phyloP scores from a whole-genome alignment of 2,888 invertebrate genomes.

The Arge pagana region DNA sequence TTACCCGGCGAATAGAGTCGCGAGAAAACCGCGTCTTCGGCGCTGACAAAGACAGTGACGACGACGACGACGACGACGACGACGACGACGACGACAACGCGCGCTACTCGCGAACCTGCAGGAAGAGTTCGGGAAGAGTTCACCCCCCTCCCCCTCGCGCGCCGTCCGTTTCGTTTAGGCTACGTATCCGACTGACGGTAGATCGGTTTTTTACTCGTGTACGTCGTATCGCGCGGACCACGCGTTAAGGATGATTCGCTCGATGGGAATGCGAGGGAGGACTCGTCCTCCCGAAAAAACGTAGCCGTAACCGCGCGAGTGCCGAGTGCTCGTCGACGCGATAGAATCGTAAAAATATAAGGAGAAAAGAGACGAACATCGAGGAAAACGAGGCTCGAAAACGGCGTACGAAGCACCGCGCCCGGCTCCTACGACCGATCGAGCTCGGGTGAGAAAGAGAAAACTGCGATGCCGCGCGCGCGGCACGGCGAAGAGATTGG shows the following conservation, averaged over 20 bases:
- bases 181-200: too few species aligned
- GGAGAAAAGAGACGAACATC: constrained; percentile 26
- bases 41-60: constrained; percentile 61
- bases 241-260: too few species aligned
- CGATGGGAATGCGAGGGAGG: too few species aligned
- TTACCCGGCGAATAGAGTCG: too few species aligned
- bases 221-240: too few species aligned
- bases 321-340: too few species aligned
- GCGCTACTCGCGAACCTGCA: constrained; percentile 24
- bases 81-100: constrained; percentile 11
- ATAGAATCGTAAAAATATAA: constrained; percentile 13
- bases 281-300: too few species aligned
- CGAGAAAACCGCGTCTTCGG: constrained; percentile 64
- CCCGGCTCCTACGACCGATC: too few species aligned
- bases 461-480: constrained; percentile 27
- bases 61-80: constrained; percentile 60
- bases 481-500: constrained; percentile 32
- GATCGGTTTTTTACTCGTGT: too few species aligned
- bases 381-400: constrained; percentile 25
- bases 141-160: constrained; percentile 26
- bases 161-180: constrained; percentile 19
- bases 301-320: too few species aligned
- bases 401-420: too few species aligned
- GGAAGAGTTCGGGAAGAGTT: constrained; percentile 33
- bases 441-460: constrained; percentile 13